Percentiles rank a stretch among this genome's conserved stretches.
Evolutionary conservation across 1,140 invertebrate genomes (phyloP).

Genomic region (Drosophila dunni): DNA sequence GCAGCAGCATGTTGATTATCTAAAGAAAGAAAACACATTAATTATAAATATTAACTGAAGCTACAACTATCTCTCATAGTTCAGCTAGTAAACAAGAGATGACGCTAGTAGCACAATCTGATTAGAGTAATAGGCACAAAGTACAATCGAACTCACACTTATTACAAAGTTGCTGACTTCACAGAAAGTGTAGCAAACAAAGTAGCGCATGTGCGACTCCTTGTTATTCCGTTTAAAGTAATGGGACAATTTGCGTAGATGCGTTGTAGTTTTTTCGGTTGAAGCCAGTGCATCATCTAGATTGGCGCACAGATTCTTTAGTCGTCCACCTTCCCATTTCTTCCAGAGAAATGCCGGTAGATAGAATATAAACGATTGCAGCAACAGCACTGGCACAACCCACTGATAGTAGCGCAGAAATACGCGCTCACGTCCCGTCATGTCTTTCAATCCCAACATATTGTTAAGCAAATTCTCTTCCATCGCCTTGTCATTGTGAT

Average conservation of each 20-base stretch:
- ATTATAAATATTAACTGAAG: too few relatives aligned
- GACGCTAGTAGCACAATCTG: too few relatives aligned
- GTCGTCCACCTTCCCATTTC: constrained; percentile 89
- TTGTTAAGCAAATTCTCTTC: constrained; percentile 31
- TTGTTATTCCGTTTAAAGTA: constrained; percentile 86
- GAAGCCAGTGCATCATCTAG: constrained; percentile 70
- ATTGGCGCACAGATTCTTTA: constrained; percentile 86
- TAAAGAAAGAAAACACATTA: constrained; percentile 55
- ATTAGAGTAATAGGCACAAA: too few relatives aligned
- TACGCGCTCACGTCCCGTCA: constrained; percentile 23
- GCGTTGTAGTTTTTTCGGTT: constrained; percentile 85
- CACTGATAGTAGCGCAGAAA: constrained; percentile 95
- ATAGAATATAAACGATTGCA: constrained; percentile 92
- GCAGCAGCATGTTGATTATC: constrained; percentile 87
- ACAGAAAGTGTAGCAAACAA: constrained; percentile 88
- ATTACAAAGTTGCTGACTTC: constrained; percentile 90
- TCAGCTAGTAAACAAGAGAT: too few relatives aligned
- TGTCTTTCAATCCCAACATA: constrained; percentile 30
- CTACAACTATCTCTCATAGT: too few relatives aligned
- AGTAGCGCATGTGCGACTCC: constrained; percentile 89
- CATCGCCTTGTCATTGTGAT: constrained; percentile 18
- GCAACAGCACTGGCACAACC: constrained; percentile 92
- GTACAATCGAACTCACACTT: constrained; percentile 85
- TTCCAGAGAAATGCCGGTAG: constrained; percentile 92
- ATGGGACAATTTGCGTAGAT: constrained; percentile 85